Base-by-base conservation (phyloP, 2,797 vertebrate species). In the Sebastes matsubarae region DNA sequence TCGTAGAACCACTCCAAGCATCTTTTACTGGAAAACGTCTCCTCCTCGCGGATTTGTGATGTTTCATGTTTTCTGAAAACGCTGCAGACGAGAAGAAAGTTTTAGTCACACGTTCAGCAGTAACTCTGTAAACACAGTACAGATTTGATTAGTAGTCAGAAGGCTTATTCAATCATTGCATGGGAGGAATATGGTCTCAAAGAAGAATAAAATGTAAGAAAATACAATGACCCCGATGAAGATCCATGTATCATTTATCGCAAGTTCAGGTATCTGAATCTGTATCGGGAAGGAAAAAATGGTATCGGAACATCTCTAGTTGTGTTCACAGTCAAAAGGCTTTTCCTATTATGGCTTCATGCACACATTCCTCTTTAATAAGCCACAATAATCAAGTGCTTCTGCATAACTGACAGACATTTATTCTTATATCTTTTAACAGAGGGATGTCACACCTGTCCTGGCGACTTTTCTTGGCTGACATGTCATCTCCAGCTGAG, bases 1-100 rank as follows among this genome's bases (percentile, higher is more conserved):
- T 99, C 98, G 88, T 99, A 99, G 93, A 99, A 99, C 99, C 99
- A 99, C 89, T 99, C 98, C 93, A 99, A 95, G 92, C 99, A 99
- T 83, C 98, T 96, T 93, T 99, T 99, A 96, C 96, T 99, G 79
- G 98, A 98, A 95, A 99, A 99, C n/a, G 95, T 96, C 88, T 99
- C 99, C 85, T 99, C 98, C 85, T 97, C 96, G 54, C 97, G 97
- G 92, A 99, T 99, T 93, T 97, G 97, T 84, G 97, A 89, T 0
- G 97, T 95, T 87, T 99, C 98, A 0, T 98, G 98, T 95, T 98
- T 99, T 95, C 98, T 98, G 94, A 97, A 99, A 96, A 99, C 96
- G 82, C 98, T 99, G 81, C 65, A 82, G 69, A 85, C 6, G 8
- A 75, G 60, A 32, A 77, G 4, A 61, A 29, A 32, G 8, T 25